Conservation (phyloP, 1,140 invertebrate genomes). For the Orius insidiosus region DNA sequence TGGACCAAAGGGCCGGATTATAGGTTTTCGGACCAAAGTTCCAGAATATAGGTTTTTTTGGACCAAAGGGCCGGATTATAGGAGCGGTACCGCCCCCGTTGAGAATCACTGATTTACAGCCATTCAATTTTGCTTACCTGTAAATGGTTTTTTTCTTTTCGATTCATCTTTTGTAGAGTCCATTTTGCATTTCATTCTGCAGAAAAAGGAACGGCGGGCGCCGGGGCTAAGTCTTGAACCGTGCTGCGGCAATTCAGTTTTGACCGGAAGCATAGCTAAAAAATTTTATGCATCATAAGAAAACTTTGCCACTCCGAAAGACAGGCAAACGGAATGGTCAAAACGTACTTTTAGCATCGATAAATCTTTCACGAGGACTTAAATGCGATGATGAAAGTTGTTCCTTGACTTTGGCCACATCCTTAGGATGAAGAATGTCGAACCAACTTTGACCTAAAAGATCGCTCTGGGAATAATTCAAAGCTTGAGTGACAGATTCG, state of each 20-base stretch:
- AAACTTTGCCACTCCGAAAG: too few relatives aligned
- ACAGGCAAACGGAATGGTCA: too few relatives aligned
- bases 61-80: too few relatives aligned
- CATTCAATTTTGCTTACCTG: too few relatives aligned
- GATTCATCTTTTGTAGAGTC: too few relatives aligned
- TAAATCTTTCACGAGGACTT: slow-evolving; percentile 69
- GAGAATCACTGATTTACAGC: too few relatives aligned
- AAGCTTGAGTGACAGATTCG: slow-evolving; percentile 66
- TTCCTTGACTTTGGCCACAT: slow-evolving; percentile 87
- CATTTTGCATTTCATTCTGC: slow-evolving; percentile 77
- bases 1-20: too few relatives aligned
- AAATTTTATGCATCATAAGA: too few relatives aligned
- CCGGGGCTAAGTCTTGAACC: slow-evolving; percentile 64
- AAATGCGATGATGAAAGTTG: slow-evolving; percentile 82
- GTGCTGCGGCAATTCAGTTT: slow-evolving; percentile 62
- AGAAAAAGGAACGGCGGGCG: slow-evolving; percentile 79
- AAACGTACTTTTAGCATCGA: slow-evolving; percentile 88
- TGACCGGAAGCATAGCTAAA: slow-evolving; percentile 77
- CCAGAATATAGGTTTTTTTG: too few relatives aligned
- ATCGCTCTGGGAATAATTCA: slow-evolving; percentile 77
- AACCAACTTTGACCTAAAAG: slow-evolving; percentile 84
- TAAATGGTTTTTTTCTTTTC: too few relatives aligned
- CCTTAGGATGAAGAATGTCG: slow-evolving; percentile 87
- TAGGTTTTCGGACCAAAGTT: too few relatives aligned
- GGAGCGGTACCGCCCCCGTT: too few relatives aligned